These are phyloP conservation scores for Argopecten irradians DNA, from an alignment of 1,140 invertebrate genomes.

Conservation along the genomic window DNA sequence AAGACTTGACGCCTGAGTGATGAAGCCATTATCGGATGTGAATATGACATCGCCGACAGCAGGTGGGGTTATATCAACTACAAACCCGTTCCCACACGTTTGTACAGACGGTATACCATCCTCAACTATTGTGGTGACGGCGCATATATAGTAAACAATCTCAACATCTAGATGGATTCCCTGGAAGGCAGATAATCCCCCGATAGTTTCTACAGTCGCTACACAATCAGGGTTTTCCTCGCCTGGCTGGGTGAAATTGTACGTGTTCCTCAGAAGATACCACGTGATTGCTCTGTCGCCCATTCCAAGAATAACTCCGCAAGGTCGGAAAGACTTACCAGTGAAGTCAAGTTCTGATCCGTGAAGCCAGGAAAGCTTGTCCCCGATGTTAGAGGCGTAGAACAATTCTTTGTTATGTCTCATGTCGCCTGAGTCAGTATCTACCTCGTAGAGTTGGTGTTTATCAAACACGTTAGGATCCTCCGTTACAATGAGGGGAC, in stretches of 20 bases:
- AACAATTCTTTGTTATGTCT: conserved; percentile 31
- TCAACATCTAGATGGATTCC: neutral
- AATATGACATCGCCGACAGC: conserved; percentile 37
- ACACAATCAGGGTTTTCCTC: conserved; percentile 29
- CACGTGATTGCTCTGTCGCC: conserved; percentile 29
- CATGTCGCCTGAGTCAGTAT: neutral
- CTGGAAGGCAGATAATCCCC: conserved; percentile 29
- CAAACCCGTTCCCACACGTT: conserved; percentile 49
- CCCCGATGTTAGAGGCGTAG: conserved; percentile 39
- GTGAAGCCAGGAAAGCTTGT: conserved; percentile 37
- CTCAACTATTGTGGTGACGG: neutral
- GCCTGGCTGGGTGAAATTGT: neutral
- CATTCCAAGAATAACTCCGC: conserved; percentile 35
- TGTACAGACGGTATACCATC: neutral
- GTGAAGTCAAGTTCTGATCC: conserved; percentile 47
- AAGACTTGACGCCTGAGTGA: neutral
- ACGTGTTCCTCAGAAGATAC: conserved; percentile 43
- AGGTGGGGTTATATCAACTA: conserved; percentile 46
- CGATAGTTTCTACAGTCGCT: neutral
- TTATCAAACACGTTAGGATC: conserved; percentile 33
- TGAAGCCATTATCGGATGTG: conserved; percentile 32
- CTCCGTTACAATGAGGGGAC: neutral
- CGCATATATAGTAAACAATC: conserved; percentile 36
- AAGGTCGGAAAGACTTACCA: neutral
- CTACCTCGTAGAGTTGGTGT: conserved; percentile 30